phyloP scores from a whole-genome alignment of 2,888 invertebrate genomes.

The Terebella lapidaria region DNA sequence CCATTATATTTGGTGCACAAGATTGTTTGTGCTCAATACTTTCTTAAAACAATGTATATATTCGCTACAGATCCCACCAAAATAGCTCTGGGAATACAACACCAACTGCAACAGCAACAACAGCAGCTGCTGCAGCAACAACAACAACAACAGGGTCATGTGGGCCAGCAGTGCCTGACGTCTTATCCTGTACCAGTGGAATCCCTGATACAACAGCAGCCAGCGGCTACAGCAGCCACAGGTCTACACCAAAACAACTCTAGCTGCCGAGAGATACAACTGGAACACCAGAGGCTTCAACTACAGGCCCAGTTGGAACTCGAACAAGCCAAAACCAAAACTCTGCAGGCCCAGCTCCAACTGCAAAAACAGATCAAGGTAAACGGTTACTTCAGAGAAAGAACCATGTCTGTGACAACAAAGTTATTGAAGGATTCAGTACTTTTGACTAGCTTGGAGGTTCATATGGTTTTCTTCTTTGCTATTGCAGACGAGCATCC shows the following conservation, averaged over 20 bases:
- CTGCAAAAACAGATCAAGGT: conserved; percentile 21
- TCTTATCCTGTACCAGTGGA: conserved; percentile 25
- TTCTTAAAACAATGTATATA: no score
- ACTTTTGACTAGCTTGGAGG: no score
- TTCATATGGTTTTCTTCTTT: no score
- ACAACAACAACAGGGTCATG: conserved; percentile 23
- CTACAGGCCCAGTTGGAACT: conserved; percentile 17
- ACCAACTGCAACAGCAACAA: conserved; percentile 25
- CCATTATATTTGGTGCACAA: neutral
- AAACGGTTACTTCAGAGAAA: conserved; percentile 24
- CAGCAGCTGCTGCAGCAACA: conserved; percentile 23
- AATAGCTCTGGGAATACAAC: conserved; percentile 6
- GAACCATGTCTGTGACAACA: no score
- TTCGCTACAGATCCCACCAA: neutral
- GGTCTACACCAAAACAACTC: neutral
- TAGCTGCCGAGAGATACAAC: conserved; percentile 35
- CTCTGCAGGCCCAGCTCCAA: conserved; percentile 22
- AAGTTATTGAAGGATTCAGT: no score
- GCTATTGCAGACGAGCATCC: neutral
- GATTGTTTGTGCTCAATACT: neutral
- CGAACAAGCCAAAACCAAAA: conserved; percentile 11
- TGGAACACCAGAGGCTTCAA: conserved; percentile 27
- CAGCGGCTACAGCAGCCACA: neutral
- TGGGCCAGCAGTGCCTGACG: conserved; percentile 23
- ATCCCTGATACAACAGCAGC: conserved; percentile 26